These are phyloP conservation scores for Drosophila takahashii DNA, from an alignment of 1,140 invertebrate genomes.

Conservation along the genomic window DNA sequence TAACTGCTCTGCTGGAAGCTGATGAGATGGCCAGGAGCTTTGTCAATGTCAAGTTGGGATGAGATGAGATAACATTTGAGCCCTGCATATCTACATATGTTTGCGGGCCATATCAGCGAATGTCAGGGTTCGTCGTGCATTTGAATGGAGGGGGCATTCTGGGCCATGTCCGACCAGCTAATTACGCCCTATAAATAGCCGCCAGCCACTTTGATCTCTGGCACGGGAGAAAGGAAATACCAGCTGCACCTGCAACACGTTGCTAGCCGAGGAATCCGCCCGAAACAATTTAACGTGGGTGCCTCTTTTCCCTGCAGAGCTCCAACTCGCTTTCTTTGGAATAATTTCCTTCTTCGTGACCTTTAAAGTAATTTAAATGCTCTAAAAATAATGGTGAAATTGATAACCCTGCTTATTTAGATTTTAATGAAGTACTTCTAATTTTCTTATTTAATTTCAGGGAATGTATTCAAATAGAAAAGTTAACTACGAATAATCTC, in stretches of 20 bases:
- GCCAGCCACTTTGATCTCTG: slow-evolving; percentile 26
- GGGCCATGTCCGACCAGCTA: slow-evolving; percentile 12
- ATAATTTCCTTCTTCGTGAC: background rate
- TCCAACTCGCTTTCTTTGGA: background rate
- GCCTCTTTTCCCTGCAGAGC: background rate
- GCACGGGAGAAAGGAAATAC: background rate
- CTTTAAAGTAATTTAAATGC: background rate
- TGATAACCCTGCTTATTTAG: background rate
- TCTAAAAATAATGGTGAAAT: background rate
- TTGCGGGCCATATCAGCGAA: slow-evolving; percentile 1
- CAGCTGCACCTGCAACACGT: slow-evolving; percentile 31
- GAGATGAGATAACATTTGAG: slow-evolving; percentile 3
- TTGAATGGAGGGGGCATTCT: slow-evolving; percentile 9
- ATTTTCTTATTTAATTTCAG: too few relatives aligned
- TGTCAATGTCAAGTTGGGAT: slow-evolving; percentile 46
- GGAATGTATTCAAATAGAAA: too few relatives aligned
- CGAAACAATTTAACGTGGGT: background rate
- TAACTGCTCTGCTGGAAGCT: slow-evolving; percentile 9
- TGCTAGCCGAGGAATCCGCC: slow-evolving; percentile 5
- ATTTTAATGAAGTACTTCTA: background rate
- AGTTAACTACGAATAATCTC: too few relatives aligned
- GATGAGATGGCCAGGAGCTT: slow-evolving; percentile 19
- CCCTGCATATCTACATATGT: slow-evolving; percentile 14
- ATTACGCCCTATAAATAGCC: slow-evolving; percentile 37
- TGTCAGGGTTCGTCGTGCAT: slow-evolving; percentile 14